A percentile compares a stretch with the other conserved stretches of the same genome.
Conservation (phyloP, 2,113 vertebrate species). For the Elachura formosa region DNA sequence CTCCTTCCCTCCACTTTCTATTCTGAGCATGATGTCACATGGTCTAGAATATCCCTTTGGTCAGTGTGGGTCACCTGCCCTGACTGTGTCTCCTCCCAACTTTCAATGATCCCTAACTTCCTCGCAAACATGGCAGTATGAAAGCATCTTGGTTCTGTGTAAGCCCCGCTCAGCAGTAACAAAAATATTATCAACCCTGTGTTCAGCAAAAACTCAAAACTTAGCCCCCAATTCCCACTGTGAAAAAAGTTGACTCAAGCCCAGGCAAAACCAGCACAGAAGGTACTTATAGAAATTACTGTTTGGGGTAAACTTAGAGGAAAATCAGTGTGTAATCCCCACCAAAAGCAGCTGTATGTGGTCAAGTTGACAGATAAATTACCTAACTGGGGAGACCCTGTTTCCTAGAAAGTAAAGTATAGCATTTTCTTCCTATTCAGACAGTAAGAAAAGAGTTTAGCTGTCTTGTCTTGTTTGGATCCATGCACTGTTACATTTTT, state of each 20-base stretch:
- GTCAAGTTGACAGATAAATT: not conserved
- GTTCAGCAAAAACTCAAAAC: not conserved
- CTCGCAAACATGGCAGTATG: accelerated
- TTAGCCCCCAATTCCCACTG: not conserved
- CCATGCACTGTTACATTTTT: not conserved
- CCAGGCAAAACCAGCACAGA: not conserved
- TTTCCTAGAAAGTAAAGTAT: not conserved
- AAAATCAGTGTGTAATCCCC: not conserved
- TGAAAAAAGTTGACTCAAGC: not conserved
- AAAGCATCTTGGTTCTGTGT: not conserved
- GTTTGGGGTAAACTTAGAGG: not conserved
- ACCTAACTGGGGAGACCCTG: not conserved
- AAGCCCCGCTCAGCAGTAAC: not conserved
- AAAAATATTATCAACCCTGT: not conserved
- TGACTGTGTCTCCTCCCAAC: not conserved
- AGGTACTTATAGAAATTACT: not conserved
- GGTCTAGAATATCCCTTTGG: not conserved
- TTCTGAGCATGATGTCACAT: not conserved
- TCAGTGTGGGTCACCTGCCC: not conserved
- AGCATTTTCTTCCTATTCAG: not conserved
- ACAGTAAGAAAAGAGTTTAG: not conserved
- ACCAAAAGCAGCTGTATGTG: not conserved
- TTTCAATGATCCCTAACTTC: not conserved
- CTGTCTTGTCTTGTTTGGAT: not conserved
- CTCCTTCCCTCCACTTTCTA: not conserved